Evolutionary conservation across 2,113 vertebrate genomes (phyloP).

Genomic region (Monarcha castaneiventris): DNA sequence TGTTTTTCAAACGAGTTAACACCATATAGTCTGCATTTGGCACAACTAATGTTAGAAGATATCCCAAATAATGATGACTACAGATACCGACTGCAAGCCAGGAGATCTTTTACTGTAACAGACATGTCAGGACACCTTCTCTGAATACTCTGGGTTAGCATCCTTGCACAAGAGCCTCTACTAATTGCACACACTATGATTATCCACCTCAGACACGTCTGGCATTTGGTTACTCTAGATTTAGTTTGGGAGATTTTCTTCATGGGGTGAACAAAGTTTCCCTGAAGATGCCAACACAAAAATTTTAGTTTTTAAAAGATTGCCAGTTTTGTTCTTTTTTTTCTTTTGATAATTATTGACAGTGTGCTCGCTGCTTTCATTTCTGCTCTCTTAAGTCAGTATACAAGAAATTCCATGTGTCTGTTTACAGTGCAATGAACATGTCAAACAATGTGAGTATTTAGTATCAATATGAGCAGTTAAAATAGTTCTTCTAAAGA

Average conservation of each 20-base stretch:
- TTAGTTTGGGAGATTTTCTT: neutral
- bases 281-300: neutral
- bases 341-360: neutral
- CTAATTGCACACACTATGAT: neutral
- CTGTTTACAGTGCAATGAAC: neutral
- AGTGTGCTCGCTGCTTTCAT: neutral
- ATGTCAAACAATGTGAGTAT: neutral
- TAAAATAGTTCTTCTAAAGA: neutral
- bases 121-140: slow-evolving; percentile 7
- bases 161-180: slow-evolving; percentile 19
- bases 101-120: slow-evolving; percentile 2
- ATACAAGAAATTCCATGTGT: neutral
- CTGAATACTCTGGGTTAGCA: neutral
- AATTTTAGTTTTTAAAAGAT: neutral
- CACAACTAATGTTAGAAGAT: neutral
- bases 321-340: neutral
- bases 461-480: neutral
- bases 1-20: neutral
- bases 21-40: neutral
- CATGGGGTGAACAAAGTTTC: neutral
- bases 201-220: neutral
- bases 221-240: neutral
- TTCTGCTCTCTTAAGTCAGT: neutral
- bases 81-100: neutral
- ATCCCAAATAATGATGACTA: neutral